Evolutionary conservation across 2,888 invertebrate genomes (phyloP), one percentile per base, ranked within the genome.

Genomic region (Allygus modestus): DNA sequence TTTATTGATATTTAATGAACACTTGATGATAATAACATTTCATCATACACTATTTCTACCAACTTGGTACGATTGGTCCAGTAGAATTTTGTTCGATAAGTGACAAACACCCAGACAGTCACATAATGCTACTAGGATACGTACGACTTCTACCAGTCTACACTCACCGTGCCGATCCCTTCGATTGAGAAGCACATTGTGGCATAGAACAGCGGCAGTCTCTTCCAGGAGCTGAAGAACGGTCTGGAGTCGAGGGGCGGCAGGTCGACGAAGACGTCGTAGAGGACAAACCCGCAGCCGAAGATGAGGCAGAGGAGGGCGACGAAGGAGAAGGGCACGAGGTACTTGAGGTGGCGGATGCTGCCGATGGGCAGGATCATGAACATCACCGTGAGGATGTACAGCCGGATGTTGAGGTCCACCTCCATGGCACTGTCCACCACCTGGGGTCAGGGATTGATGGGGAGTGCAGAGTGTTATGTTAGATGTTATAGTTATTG

Each of bases 101-200:
- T n/a, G n/a, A n/a, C n/a, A n/a, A n/a, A n/a, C n/a, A n/a, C n/a
- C n/a, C n/a, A n/a, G n/a, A n/a, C n/a, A n/a, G n/a, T n/a, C n/a
- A n/a, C n/a, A n/a, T n/a, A n/a, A n/a, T n/a, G n/a, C n/a, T n/a
- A n/a, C n/a, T n/a, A n/a, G n/a, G n/a, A n/a, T n/a, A n/a, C n/a
- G n/a, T n/a, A n/a, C n/a, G n/a, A n/a, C n/a, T n/a, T n/a, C n/a
- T n/a, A n/a, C n/a, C n/a, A n/a, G n/a, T n/a, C n/a, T n/a, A 37
- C 1, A 65, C 90, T 90, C 88, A 92, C 96, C 77, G 95, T 96
- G 46, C 97, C 97, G 87, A 99, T 98, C 73, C 97, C 98, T 92
- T 99, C 99, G 94, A 99, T 99, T 0, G 99, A 97, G 90, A 98
- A 99, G 88, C 99, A 95, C 0, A 98, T 98, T 0, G 98, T 99